Evolutionary conservation across 2,797 vertebrate species (phyloP), one percentile per base, ranked within the genome.

Genomic region (Esox masquinongy): DNA sequence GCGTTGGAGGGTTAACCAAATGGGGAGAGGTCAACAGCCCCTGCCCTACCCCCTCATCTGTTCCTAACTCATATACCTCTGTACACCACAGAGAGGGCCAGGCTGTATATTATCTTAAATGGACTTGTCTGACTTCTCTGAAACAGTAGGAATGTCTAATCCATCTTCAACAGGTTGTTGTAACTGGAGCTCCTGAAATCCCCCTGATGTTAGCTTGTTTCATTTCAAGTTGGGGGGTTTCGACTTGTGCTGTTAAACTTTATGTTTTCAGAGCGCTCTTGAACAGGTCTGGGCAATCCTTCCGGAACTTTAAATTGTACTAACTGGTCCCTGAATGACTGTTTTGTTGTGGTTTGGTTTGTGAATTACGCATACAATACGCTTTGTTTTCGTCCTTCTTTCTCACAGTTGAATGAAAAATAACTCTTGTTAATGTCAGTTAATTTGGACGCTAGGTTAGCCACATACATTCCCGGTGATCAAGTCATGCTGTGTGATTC

Each of bases 351-450:
- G 90, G 89, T 87, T 87, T 83, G 78, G 68, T 50, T 76, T 66
- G 64, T 77, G 75, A 83, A 75, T 83, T 78, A 66, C 79, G 74
- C 75, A 71, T 22, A 53, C 87, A 89, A 11, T 3, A 61, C 3
- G 80, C 17, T 80, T 89, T 87, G 84, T 88, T 91, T 89, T 88
- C 82, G 74, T 82, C 84, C 74, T 61, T 81, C 84, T 88, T 80
- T 82, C 24, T 79, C 85, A 78, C 64, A 73, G 79, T 78, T 78
- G 74, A 90, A 79, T 88, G 82, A 81, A 76, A 77, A 73, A 43
- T 9, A 43, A 43, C 56, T 61, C 56, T 16, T 67, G 29, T 31
- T 31, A 36, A 36, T 67, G 26, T 67, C 26, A 67, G 16, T 12
- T 88, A 82, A 91, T 83, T 82, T 74, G 31, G 79, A 80, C 83